These are phyloP conservation scores for Phortica variegata DNA, from an alignment of 1,140 invertebrate genomes.

Conservation along the genomic window DNA sequence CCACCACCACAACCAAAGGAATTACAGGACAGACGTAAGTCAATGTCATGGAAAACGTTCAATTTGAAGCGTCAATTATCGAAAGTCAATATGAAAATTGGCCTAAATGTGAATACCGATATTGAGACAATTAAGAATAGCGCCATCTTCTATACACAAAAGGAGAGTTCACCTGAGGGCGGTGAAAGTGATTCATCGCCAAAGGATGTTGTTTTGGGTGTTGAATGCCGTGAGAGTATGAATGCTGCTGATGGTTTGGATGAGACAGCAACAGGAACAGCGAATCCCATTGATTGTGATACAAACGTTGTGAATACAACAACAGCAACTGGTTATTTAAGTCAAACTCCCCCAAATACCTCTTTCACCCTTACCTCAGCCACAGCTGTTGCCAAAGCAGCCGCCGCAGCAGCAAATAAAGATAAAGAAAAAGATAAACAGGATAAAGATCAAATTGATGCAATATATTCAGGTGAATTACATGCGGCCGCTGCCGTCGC, in stretches of 20 bases:
- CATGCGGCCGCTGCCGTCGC: constrained; percentile 19
- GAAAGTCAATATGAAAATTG: constrained; percentile 75
- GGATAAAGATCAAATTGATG: too few relatives aligned
- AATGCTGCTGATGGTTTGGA: background rate
- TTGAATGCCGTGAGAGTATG: constrained; percentile 6
- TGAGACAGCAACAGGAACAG: background rate
- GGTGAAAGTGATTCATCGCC: background rate
- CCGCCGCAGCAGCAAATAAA: too few relatives aligned
- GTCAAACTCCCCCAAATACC: too few relatives aligned
- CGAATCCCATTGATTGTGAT: background rate
- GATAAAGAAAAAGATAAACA: too few relatives aligned
- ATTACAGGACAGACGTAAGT: constrained; percentile 60
- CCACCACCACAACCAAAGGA: constrained; percentile 29
- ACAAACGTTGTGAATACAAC: background rate
- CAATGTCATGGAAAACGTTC: constrained; percentile 69
- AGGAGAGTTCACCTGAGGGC: constrained; percentile 55
- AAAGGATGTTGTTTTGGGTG: constrained; percentile 2
- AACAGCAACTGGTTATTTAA: background rate
- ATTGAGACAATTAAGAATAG: constrained; percentile 50
- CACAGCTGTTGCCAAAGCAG: too few relatives aligned
- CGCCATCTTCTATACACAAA: constrained; percentile 59
- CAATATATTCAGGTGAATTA: constrained; percentile 44
- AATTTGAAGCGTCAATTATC: constrained; percentile 78
- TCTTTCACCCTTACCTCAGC: too few relatives aligned
- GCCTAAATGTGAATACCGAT: constrained; percentile 61